phyloP scores from a whole-genome alignment of 2,888 invertebrate species.

The Melanostoma mellinum region DNA sequence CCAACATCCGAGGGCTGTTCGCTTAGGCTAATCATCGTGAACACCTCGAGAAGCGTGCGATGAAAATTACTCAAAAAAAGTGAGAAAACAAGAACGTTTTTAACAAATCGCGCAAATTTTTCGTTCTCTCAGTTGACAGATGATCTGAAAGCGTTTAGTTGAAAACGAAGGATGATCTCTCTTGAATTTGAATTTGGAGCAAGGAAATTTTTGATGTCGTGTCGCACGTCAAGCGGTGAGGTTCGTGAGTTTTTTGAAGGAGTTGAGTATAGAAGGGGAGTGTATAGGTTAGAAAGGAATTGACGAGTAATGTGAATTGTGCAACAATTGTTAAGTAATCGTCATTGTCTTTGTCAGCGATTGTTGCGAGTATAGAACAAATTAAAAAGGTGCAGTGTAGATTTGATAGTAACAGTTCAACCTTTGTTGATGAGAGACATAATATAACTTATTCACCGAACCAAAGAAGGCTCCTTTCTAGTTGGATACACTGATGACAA shows the following conservation, averaged over 20 bases:
- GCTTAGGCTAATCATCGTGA: conserved; percentile 68
- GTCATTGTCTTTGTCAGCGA: too few species aligned
- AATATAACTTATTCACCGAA: too few species aligned
- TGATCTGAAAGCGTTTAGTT: conserved; percentile 47
- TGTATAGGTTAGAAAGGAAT: not conserved
- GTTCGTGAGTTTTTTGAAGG: conserved; percentile 51
- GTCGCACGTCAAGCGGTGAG: conserved; percentile 48
- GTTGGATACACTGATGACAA: too few species aligned
- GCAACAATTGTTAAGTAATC: too few species aligned
- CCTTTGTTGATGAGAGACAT: too few species aligned
- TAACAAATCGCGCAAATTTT: conserved; percentile 67
- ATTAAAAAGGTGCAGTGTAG: too few species aligned
- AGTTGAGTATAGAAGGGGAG: conserved; percentile 17
- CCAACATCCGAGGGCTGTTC: conserved; percentile 35
- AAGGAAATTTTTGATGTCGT: conserved; percentile 47
- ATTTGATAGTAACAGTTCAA: too few species aligned
- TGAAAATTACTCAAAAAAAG: conserved; percentile 68
- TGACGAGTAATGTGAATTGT: too few species aligned
- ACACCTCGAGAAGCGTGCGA: conserved; percentile 67
- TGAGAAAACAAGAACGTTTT: conserved; percentile 72
- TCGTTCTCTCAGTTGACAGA: conserved; percentile 51
- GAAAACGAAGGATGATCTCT: conserved; percentile 47
- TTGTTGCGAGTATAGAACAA: too few species aligned
- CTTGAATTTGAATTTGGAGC: conserved; percentile 58
- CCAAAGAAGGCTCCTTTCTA: too few species aligned